Evolutionary conservation across 30 jellyfish, hydroid and myxozoan species (phyloP).

Genomic region (Pelagia noctiluca): DNA sequence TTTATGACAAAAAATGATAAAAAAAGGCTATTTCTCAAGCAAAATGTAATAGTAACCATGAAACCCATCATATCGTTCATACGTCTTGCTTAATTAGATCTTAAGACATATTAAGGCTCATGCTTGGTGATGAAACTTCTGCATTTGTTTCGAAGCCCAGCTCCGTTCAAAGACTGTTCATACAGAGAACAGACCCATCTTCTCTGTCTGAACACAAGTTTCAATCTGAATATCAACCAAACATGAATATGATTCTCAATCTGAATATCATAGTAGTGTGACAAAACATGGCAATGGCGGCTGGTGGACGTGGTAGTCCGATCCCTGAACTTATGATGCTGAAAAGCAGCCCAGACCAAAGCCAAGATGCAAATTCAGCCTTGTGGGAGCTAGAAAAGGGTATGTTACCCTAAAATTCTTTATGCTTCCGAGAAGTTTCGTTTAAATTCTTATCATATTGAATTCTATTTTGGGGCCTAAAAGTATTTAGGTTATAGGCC

Average conservation of each 20-base stretch:
- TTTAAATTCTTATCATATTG: too few species aligned
- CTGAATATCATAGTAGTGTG: background rate
- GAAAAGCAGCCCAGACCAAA: constrained; percentile 61
- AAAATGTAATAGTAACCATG: background rate
- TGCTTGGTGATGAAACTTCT: background rate
- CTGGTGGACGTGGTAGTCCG: constrained; percentile 66
- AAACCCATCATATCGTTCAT: background rate
- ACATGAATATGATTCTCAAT: background rate
- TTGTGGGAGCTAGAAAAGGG: constrained; percentile 97
- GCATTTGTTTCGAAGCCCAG: too few species aligned
- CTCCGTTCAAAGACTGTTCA: too few species aligned
- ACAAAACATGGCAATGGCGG: constrained; percentile 23
- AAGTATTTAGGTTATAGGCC: background rate
- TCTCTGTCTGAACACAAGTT: background rate
- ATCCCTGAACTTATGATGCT: constrained; percentile 61
- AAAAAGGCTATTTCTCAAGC: too few species aligned
- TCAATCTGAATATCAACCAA: background rate
- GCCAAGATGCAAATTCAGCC: constrained; percentile 93
- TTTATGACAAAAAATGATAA: too few species aligned
- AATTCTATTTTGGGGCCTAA: background rate
- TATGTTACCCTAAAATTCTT: background rate
- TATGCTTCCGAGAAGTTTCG: background rate
- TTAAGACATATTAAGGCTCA: background rate
- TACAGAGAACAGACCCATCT: too few species aligned
- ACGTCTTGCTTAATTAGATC: background rate